phyloP scores from a whole-genome alignment of 2,797 vertebrate genomes.

The Sebastes iracundus region DNA sequence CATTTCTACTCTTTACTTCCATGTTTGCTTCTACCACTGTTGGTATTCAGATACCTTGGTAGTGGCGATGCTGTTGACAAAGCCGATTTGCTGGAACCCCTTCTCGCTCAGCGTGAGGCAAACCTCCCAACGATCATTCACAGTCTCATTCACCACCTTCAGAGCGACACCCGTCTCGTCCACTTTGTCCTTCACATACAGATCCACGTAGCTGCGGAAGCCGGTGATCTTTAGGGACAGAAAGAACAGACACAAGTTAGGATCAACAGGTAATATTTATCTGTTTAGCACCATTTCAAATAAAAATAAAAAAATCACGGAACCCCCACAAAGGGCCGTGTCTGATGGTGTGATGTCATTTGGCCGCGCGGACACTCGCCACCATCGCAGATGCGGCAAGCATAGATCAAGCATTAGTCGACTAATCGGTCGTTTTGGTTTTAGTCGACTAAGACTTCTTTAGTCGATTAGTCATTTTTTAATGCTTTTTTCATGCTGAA shows the following conservation, averaged over 20 bases:
- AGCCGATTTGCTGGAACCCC: slow-evolving; percentile 98
- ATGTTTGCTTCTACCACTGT: neutral
- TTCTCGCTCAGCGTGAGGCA: slow-evolving; percentile 96
- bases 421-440: no score
- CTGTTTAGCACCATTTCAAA: neutral
- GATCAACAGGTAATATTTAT: neutral
- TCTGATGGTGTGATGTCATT: no score
- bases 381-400: no score
- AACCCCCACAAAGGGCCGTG: no score
- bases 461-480: no score
- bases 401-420: no score
- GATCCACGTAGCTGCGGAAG: slow-evolving; percentile 95
- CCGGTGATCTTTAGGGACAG: slow-evolving; percentile 82
- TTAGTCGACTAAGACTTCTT: no score
- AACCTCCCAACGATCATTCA: slow-evolving; percentile 95
- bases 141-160: slow-evolving; percentile 90
- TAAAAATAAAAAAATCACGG: no score
- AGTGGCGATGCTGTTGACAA: slow-evolving; percentile 98
- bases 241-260: neutral
- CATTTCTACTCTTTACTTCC: neutral
- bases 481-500: no score
- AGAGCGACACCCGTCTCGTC: slow-evolving; percentile 92
- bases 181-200: slow-evolving; percentile 94
- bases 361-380: no score
- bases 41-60: slow-evolving; percentile 87